Conservation (phyloP, 2,888 invertebrate species). For the Pseudococcus longispinus region DNA sequence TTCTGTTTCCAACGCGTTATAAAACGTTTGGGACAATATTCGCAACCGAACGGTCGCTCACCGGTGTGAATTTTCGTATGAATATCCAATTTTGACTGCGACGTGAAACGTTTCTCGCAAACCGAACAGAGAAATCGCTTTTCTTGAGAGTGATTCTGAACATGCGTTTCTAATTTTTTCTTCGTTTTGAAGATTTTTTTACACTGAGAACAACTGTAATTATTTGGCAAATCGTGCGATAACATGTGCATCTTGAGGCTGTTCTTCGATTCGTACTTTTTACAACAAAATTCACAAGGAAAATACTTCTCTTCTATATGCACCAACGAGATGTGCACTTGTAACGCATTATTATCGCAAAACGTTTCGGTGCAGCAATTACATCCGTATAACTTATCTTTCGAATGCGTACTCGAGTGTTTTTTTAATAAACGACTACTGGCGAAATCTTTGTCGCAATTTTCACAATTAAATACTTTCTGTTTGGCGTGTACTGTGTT, state of each 20-base stretch:
- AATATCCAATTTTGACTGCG: constrained; percentile 52
- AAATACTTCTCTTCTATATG: constrained; percentile 36
- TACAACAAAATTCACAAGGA: constrained; percentile 47
- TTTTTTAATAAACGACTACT: constrained; percentile 4
- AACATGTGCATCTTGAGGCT: constrained; percentile 41
- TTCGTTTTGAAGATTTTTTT: constrained; percentile 32
- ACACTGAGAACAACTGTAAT: constrained; percentile 37
- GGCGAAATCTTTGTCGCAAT: not conserved
- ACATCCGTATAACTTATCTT: not conserved
- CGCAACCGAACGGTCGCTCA: constrained; percentile 53
- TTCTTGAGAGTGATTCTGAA: constrained; percentile 39
- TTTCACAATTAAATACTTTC: constrained; percentile 13
- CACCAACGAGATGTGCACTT: constrained; percentile 4
- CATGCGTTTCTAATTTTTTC: constrained; percentile 37
- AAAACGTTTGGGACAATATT: constrained; percentile 40
- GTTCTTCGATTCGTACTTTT: constrained; percentile 33
- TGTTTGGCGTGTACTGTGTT: constrained; percentile 20
- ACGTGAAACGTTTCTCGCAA: constrained; percentile 48
- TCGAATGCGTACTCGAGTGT: not conserved
- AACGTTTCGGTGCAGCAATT: not conserved
- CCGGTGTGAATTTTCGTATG: constrained; percentile 57
- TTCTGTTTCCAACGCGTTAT: constrained; percentile 48
- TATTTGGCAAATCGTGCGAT: constrained; percentile 39
- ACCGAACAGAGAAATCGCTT: constrained; percentile 48
- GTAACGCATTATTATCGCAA: constrained; percentile 14